These are phyloP conservation scores for Hystrix cristata DNA, from an alignment of 2,113 vertebrate genomes.

Conservation along the genomic window DNA sequence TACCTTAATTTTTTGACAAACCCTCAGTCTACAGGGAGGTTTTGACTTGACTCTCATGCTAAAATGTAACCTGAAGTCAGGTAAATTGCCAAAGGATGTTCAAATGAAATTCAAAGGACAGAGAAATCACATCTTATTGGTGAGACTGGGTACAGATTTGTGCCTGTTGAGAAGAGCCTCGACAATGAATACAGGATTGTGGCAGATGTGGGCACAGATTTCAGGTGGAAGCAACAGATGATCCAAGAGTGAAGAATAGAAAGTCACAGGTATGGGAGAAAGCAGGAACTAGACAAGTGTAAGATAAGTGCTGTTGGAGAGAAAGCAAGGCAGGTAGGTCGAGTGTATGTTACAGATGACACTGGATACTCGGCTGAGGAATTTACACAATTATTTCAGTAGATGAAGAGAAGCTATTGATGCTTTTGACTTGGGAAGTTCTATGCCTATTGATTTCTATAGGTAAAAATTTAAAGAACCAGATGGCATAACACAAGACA, in stretches of 20 bases:
- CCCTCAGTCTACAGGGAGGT: neutral
- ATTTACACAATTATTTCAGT: neutral
- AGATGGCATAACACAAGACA: neutral
- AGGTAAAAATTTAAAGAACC: neutral
- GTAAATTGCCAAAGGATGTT: neutral
- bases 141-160: neutral
- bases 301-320: neutral
- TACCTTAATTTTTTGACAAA: neutral
- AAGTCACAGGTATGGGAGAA: neutral
- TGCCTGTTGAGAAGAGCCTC: neutral
- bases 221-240: neutral
- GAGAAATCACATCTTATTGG: neutral
- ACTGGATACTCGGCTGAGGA: neutral
- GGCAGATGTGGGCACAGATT: neutral
- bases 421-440: conserved; percentile 14
- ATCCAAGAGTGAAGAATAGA: neutral
- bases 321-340: neutral
- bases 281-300: neutral
- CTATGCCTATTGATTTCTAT: neutral
- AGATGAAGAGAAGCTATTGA: neutral
- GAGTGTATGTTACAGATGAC: neutral
- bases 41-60: neutral
- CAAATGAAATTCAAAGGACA: conserved; percentile 3
- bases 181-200: neutral
- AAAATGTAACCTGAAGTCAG: neutral